A percentile compares a stretch with the other conserved stretches of the same genome.
Conservation (phyloP, 2,113 vertebrate genomes). For the Oncorhynchus tshawytscha region DNA sequence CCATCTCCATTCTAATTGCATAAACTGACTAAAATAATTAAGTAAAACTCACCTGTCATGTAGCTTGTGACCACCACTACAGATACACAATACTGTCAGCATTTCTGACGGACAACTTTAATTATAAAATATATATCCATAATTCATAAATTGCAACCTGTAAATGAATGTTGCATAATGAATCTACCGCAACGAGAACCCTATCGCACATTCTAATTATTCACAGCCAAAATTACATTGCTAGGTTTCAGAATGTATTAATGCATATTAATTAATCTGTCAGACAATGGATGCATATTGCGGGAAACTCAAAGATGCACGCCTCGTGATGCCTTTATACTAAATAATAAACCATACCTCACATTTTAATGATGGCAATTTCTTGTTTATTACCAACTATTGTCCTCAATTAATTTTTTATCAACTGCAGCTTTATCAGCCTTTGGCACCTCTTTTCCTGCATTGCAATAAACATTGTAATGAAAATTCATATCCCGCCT, state of each 20-base stretch:
- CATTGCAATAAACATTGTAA: constrained; percentile 16
- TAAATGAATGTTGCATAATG: constrained; percentile 53
- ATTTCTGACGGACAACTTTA: constrained; percentile 18
- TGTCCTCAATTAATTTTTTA: constrained; percentile 67
- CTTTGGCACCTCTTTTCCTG: constrained; percentile 4
- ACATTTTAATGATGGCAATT: constrained; percentile 65
- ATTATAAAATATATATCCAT: constrained; percentile 34
- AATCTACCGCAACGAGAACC: constrained; percentile 40
- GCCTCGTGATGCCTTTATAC: constrained; percentile 42
- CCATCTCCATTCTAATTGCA: no score
- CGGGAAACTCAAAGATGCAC: constrained; percentile 33
- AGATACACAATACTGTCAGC: constrained; percentile 11
- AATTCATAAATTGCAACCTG: constrained; percentile 44
- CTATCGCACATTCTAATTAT: constrained; percentile 61
- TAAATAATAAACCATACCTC: constrained; percentile 63
- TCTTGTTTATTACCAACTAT: constrained; percentile 61
- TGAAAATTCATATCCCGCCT: constrained; percentile 13
- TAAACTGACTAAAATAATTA: neutral
- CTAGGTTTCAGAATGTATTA: constrained; percentile 55
- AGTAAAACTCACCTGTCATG: neutral
- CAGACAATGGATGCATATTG: constrained; percentile 38
- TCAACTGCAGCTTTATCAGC: constrained; percentile 53
- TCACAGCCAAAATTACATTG: constrained; percentile 55
- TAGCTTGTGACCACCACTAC: neutral
- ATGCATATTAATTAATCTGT: constrained; percentile 67